A percentile compares a stretch with the other conserved stretches of the same genome.
Evolutionary conservation across 2,888 invertebrate genomes (phyloP).

Genomic region (Leptinotarsa haldemani): DNA sequence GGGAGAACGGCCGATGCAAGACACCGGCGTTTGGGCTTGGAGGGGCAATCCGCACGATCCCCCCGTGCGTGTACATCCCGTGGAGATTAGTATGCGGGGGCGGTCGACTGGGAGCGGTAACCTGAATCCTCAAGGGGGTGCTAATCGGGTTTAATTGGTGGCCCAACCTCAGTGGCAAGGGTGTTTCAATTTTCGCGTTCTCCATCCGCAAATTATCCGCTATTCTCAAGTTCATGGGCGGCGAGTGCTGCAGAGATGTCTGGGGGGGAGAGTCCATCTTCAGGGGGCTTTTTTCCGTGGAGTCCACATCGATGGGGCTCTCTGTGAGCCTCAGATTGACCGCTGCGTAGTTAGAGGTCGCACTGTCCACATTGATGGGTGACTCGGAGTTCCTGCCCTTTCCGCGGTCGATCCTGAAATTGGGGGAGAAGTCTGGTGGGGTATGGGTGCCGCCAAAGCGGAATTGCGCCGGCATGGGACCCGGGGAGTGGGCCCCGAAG

Average conservation of each 20-base stretch:
- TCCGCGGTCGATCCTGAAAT: conserved; percentile 55
- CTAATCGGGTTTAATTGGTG: conserved; percentile 54
- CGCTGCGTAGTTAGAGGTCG: conserved; percentile 50
- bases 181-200: conserved; percentile 56
- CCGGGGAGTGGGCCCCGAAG: conserved; percentile 65
- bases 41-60: conserved; percentile 64
- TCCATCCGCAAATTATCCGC: conserved; percentile 55
- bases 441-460: conserved; percentile 61
- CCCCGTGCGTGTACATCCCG: conserved; percentile 56
- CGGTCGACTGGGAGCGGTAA: conserved; percentile 56
- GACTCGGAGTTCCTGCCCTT: conserved; percentile 54
- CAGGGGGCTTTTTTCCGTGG: conserved; percentile 56
- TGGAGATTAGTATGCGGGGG: conserved; percentile 58
- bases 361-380: conserved; percentile 54
- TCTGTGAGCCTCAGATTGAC: conserved; percentile 55
- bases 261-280: conserved; percentile 54
- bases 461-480: conserved; percentile 66
- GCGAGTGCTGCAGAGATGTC: conserved; percentile 56
- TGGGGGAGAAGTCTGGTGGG: conserved; percentile 55
- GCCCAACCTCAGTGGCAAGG: conserved; percentile 60
- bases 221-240: conserved; percentile 63
- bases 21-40: conserved; percentile 59
- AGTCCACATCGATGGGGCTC: conserved; percentile 60
- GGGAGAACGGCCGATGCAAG: conserved; percentile 65
- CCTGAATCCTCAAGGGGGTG: conserved; percentile 63